These are phyloP conservation scores for Chaunax sp. DNA, from an alignment of 2,797 vertebrate species.

Conservation along the genomic window DNA sequence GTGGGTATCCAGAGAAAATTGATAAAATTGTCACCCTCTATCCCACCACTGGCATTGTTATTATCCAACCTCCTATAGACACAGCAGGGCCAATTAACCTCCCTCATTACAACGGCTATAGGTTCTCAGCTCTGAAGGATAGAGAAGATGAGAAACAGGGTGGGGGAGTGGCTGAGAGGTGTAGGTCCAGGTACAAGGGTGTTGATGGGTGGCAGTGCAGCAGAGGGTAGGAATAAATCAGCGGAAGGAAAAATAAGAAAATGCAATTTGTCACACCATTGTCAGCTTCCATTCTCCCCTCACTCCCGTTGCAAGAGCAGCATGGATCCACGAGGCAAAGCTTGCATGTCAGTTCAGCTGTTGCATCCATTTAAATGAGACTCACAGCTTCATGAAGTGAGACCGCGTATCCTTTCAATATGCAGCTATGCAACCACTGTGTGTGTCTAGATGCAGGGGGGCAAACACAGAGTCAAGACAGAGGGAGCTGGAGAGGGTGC, in stretches of 20 bases:
- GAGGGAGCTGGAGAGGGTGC: constrained; percentile 28
- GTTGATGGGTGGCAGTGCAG: constrained; percentile 43
- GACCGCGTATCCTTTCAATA: constrained; percentile 60
- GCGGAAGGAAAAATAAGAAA: constrained; percentile 71
- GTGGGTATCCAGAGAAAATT: constrained; percentile 39
- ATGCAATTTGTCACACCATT: constrained; percentile 73
- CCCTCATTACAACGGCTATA: constrained; percentile 49
- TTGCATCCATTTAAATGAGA: constrained; percentile 71
- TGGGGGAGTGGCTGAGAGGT: constrained; percentile 42
- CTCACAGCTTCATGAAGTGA: constrained; percentile 68
- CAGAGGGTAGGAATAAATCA: constrained; percentile 64
- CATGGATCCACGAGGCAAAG: constrained; percentile 43
- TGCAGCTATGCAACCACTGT: constrained; percentile 52
- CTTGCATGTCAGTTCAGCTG: constrained; percentile 70
- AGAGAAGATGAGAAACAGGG: constrained; percentile 46
- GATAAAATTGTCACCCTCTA: constrained; percentile 31
- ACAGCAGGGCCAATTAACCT: constrained; percentile 70
- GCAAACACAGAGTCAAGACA: constrained; percentile 34
- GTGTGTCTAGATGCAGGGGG: constrained; percentile 55
- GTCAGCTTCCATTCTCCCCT: constrained; percentile 51
- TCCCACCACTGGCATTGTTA: constrained; percentile 11
- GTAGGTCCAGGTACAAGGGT: constrained; percentile 11
- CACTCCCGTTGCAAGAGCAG: constrained; percentile 43
- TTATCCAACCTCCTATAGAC: constrained; percentile 54
- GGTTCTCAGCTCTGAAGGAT: constrained; percentile 48